These are phyloP conservation scores for Slavum lentiscoides DNA, from an alignment of 2,888 invertebrate genomes.

Conservation along the genomic window DNA sequence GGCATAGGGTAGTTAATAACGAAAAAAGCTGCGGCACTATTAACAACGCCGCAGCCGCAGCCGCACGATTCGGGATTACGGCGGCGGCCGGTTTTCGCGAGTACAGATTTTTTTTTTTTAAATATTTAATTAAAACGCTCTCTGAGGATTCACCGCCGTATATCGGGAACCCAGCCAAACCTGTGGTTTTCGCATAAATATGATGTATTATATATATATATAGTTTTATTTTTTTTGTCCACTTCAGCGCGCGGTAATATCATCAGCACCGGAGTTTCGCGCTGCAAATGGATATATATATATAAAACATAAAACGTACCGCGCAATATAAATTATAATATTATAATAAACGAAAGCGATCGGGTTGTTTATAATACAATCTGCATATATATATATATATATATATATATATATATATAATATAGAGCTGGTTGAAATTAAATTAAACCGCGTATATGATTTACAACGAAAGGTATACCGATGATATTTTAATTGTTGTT, in stretches of 20 bases:
- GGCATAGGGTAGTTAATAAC: too few relatives aligned
- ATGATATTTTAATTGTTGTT: slow-evolving; percentile 38
- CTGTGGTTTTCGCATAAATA: neutral
- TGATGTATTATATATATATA: too few relatives aligned
- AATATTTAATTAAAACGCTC: slow-evolving; percentile 23
- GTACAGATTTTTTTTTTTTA: slow-evolving; percentile 14
- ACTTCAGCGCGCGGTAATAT: too few relatives aligned
- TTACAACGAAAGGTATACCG: neutral
- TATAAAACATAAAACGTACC: neutral
- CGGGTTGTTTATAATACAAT: too few relatives aligned
- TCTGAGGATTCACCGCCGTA: neutral
- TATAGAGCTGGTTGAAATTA: slow-evolving; percentile 15
- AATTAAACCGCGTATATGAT: slow-evolving; percentile 34
- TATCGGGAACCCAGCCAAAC: slow-evolving; percentile 11
- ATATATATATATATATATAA: neutral
- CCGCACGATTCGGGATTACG: slow-evolving; percentile 2
- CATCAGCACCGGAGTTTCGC: neutral
- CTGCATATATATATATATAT: neutral
- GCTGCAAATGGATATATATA: neutral
- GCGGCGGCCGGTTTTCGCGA: neutral
- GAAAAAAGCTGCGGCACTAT: too few relatives aligned
- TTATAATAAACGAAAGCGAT: too few relatives aligned
- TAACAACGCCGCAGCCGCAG: neutral
- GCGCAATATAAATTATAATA: too few relatives aligned
- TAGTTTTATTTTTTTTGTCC: neutral